Evolutionary conservation across 2,888 invertebrate genomes (phyloP).

Genomic region (Macrophya alboannulata): DNA sequence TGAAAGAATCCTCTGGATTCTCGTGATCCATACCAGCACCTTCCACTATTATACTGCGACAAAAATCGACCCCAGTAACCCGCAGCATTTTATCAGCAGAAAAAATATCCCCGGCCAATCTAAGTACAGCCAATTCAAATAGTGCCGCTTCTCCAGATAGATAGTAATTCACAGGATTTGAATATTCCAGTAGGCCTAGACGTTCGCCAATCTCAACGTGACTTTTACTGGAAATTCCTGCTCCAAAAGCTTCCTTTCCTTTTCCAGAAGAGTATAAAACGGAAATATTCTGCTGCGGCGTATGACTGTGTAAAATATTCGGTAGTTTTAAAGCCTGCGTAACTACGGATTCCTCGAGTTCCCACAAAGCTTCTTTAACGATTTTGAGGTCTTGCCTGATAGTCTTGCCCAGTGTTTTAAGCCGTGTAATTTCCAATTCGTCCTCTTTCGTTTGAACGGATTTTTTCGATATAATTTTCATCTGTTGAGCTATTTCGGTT

Average conservation of each 20-base stretch:
- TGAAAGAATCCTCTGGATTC: slow-evolving; percentile 82
- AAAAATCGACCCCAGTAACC: slow-evolving; percentile 90
- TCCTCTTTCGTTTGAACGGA: slow-evolving; percentile 71
- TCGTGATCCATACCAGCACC: slow-evolving; percentile 85
- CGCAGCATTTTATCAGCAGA: slow-evolving; percentile 83
- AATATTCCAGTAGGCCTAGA: slow-evolving; percentile 83
- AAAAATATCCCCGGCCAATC: slow-evolving; percentile 77
- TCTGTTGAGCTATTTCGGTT: slow-evolving; percentile 80
- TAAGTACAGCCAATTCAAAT: slow-evolving; percentile 85
- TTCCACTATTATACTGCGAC: slow-evolving; percentile 88
- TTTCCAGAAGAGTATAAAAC: slow-evolving; percentile 67
- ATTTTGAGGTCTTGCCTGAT: slow-evolving; percentile 85
- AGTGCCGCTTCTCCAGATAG: slow-evolving; percentile 86
- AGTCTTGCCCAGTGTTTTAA: slow-evolving; percentile 82
- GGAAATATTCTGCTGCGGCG: slow-evolving; percentile 79
- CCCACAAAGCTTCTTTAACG: slow-evolving; percentile 85
- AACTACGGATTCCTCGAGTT: slow-evolving; percentile 88
- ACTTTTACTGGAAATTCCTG: slow-evolving; percentile 58
- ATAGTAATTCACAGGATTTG: slow-evolving; percentile 84
- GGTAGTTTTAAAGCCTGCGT: slow-evolving; percentile 86
- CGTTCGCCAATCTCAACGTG: slow-evolving; percentile 83
- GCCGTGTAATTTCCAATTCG: slow-evolving; percentile 80
- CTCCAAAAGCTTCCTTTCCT: slow-evolving; percentile 43
- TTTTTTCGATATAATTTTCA: slow-evolving; percentile 80
- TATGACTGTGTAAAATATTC: slow-evolving; percentile 85